Base-by-base conservation (phyloP, 1,140 invertebrate species). In the Temnothorax curvispinosus region DNA sequence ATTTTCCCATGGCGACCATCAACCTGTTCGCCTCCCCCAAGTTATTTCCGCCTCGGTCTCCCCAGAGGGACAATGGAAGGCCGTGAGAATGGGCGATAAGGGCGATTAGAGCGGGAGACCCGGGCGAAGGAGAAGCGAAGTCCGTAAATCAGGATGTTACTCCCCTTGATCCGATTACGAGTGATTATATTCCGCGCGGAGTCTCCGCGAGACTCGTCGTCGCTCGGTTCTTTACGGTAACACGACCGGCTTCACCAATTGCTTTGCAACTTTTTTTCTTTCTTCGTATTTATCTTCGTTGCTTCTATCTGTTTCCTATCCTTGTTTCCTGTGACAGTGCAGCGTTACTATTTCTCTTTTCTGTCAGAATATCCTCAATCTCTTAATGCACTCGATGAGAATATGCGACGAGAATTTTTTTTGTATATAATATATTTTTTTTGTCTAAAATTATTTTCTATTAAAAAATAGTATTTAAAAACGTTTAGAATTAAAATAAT, bases 141-240 rank as follows among this genome's bases (percentile, higher is more conserved):
- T 90, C 75, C 87, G 77, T 90, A 86, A 90, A 90, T 90, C 87
- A 86, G 77, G 82, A 86, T 88, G 77, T 86, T 85, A 76, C 72
- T 67, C 47, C 64, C 21, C 78, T 84, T 90, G 88, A 90, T 89
- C 88, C 88, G 88, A 89, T 90, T 90, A 88, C 67, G 87, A 90
- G 65, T 78, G 80, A 85, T 69, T 78, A 89, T 77, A 85, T 62
- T 64, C 56, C 32, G 44, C 47, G 71, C 76, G 71, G 58, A 72
- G 74, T 77, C 60, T 86, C 62, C 58, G 47, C 60, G 44, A 52
- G 27, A 60, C 32, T 62, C 80, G 35, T 54, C 77, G n/a, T 65
- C 44, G 62, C 41, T 50, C 27, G 71, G 41, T 50, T 76, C 58
- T 85, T 47, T 50, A 75, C 41, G 58, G 60, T 64, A 77, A 86